phyloP scores from a whole-genome alignment of 2,113 vertebrate species.

The Hippocampus comes region DNA sequence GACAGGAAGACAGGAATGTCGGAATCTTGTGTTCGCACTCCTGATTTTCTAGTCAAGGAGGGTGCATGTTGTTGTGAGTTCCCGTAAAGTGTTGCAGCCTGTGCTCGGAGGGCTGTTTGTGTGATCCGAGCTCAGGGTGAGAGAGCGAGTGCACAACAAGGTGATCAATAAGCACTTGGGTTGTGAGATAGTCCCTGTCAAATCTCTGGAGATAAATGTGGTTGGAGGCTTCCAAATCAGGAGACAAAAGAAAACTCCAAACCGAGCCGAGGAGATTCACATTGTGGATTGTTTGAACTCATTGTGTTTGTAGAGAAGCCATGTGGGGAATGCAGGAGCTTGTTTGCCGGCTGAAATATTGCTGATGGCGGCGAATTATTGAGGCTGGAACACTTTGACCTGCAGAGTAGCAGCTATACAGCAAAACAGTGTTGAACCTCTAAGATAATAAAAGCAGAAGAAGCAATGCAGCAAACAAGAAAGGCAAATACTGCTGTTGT shows the following conservation, averaged over 20 bases:
- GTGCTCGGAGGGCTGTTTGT: conserved; percentile 45
- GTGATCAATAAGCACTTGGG: conserved; percentile 70
- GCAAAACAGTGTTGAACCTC: conserved; percentile 6
- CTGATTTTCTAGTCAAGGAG: conserved; percentile 19
- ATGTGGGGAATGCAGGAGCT: conserved; percentile 11
- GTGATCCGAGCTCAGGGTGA: conserved; percentile 46
- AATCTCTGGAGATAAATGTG: conserved; percentile 53
- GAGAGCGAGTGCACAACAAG: conserved; percentile 51
- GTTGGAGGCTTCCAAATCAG: conserved; percentile 23
- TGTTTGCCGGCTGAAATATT: conserved; percentile 19
- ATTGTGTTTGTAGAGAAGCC: conserved; percentile 50
- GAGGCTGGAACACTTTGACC: conserved; percentile 14
- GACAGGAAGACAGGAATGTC: conserved; percentile 30
- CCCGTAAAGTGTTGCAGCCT: conserved; percentile 36
- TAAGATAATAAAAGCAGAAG: conserved; percentile 19
- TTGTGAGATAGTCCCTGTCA: conserved; percentile 50
- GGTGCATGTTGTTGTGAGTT: conserved; percentile 25
- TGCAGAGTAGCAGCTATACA: conserved; percentile 12
- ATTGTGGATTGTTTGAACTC: conserved; percentile 53
- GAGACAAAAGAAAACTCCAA: conserved; percentile 49
- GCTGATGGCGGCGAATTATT: conserved; percentile 32
- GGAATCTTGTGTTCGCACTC: conserved; percentile 35
- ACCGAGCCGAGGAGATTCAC: conserved; percentile 31
- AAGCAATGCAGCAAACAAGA: conserved; percentile 11
- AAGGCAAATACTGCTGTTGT: conserved; percentile 18